Conservation (phyloP, 2,797 vertebrate species). For the Pampus argenteus region DNA sequence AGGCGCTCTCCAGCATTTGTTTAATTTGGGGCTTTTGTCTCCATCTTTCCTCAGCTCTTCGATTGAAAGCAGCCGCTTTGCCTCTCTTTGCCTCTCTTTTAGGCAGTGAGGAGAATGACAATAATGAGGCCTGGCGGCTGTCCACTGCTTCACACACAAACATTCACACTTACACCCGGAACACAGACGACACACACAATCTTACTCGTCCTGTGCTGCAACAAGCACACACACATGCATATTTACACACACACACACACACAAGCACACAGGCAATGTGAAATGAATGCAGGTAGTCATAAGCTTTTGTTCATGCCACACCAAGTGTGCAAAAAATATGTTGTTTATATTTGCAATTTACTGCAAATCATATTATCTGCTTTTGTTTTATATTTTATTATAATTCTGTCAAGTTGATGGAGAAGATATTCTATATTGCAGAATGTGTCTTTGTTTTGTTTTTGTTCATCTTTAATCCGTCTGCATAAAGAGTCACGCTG, state of each 20-base stretch:
- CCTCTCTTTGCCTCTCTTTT: constrained; percentile 75
- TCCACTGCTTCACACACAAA: constrained; percentile 81
- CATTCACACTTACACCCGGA: constrained; percentile 74
- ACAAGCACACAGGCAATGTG: constrained; percentile 62
- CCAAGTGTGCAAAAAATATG: constrained; percentile 69
- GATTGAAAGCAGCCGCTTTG: constrained; percentile 83
- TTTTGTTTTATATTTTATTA: constrained; percentile 76
- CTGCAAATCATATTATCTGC: constrained; percentile 72
- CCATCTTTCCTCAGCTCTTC: constrained; percentile 73
- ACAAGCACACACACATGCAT: constrained; percentile 58
- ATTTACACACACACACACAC: constrained; percentile 30
- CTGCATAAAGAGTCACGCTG: constrained; percentile 76
- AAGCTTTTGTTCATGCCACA: constrained; percentile 74
- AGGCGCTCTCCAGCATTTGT: constrained; percentile 83
- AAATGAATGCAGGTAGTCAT: constrained; percentile 81
- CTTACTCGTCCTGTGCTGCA: constrained; percentile 30
- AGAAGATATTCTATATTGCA: constrained; percentile 69
- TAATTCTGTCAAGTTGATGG: constrained; percentile 73
- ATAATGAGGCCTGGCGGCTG: constrained; percentile 85
- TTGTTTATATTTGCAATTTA: constrained; percentile 74
- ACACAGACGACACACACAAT: constrained; percentile 61
- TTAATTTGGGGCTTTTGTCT: constrained; percentile 85
- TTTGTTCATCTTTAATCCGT: constrained; percentile 81
- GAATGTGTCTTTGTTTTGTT: constrained; percentile 78
- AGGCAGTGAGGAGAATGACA: constrained; percentile 88